A percentile compares a stretch with the other conserved stretches of the same genome.
Evolutionary conservation across 2,113 vertebrate genomes (phyloP).

Genomic region (Dicaeum eximium): DNA sequence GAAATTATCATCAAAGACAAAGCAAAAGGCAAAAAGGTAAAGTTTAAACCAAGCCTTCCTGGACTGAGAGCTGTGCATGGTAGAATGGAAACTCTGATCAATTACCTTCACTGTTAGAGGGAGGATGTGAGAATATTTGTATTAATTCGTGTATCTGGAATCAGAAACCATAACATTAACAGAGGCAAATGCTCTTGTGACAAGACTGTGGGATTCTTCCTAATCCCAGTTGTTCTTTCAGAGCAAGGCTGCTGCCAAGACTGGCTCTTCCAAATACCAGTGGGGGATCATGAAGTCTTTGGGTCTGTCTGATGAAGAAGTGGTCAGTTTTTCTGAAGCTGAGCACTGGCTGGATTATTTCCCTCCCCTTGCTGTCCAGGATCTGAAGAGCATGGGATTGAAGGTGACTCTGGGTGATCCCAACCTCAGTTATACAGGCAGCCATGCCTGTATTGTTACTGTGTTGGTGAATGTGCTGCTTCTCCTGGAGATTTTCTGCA

Average conservation of each 20-base stretch:
- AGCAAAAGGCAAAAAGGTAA: conserved; percentile 94
- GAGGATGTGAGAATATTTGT: neutral
- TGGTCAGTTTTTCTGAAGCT: conserved; percentile 85
- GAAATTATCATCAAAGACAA: conserved; percentile 93
- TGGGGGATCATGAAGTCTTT: conserved; percentile 96
- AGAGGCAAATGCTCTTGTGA: neutral
- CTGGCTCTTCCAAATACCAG: conserved; percentile 86
- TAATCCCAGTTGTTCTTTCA: neutral
- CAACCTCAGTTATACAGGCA: rapidly evolving
- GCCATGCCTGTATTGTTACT: rapidly evolving
- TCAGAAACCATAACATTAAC: neutral
- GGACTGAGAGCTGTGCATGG: neutral
- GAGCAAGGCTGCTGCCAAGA: conserved; percentile 94
- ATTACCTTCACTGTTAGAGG: neutral
- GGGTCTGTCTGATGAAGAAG: conserved; percentile 88
- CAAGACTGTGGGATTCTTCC: neutral
- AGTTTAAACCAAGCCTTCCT: neutral
- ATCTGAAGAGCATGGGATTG: conserved; percentile 91
- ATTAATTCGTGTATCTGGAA: neutral
- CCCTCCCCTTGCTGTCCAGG: conserved; percentile 87
- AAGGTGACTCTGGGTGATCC: conserved; percentile 77
- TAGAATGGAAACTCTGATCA: neutral
- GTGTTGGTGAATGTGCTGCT: neutral
- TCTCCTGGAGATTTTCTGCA: neutral
- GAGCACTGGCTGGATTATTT: conserved; percentile 97